Percentiles rank a stretch among this genome's conserved stretches.
Evolutionary conservation across 2,888 invertebrate genomes (phyloP).

Genomic region (Tinea pellionella): DNA sequence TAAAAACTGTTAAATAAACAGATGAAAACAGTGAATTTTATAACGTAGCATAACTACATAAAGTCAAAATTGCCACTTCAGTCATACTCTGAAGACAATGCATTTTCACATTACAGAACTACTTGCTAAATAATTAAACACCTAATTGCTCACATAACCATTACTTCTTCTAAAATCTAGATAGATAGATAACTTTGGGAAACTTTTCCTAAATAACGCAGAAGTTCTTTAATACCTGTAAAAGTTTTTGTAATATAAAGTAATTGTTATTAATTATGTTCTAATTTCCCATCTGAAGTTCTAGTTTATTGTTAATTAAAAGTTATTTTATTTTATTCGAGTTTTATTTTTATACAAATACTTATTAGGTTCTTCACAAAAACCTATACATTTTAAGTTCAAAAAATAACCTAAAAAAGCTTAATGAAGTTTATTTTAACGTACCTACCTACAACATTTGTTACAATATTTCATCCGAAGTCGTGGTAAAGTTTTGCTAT

Average conservation of each 20-base stretch:
- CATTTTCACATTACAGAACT: not conserved
- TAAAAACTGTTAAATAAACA: too few relatives aligned
- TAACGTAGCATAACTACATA: not conserved
- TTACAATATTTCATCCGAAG: not conserved
- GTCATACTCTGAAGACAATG: not conserved
- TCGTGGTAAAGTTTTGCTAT: not conserved
- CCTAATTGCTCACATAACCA: not conserved
- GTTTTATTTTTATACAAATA: too few relatives aligned
- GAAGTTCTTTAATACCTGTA: not conserved
- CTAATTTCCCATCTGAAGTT: not conserved
- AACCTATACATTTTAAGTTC: not conserved
- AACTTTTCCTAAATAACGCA: not conserved
- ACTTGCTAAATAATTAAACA: not conserved
- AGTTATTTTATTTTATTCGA: too few relatives aligned
- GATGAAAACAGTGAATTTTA: not conserved
- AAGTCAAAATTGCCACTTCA: not conserved
- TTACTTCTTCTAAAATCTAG: too few relatives aligned
- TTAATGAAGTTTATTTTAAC: not conserved
- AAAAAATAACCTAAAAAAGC: not conserved
- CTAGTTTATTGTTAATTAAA: too few relatives aligned
- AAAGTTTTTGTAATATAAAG: not conserved
- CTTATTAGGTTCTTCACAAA: not conserved
- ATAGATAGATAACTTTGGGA: not conserved
- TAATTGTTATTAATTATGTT: not conserved
- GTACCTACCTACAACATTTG: slow-evolving; percentile 2